phyloP scores from a whole-genome alignment of 1,140 invertebrate genomes.

The Calosoma granatense region DNA sequence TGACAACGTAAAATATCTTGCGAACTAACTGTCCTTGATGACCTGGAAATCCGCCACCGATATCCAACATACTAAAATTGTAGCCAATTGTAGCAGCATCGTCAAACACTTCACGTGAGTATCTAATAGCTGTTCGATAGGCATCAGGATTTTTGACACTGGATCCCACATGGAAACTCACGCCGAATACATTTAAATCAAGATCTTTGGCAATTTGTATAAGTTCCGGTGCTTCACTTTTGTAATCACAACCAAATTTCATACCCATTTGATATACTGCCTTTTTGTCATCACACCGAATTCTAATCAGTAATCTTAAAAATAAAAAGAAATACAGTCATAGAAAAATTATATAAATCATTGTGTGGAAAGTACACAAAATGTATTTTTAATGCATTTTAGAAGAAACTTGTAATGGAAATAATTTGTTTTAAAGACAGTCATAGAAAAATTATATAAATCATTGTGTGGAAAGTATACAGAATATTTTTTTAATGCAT shows the following conservation, averaged over 20 bases:
- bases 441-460: too few species aligned
- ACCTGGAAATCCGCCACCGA: slow-evolving; percentile 83
- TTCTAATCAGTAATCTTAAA: slow-evolving; percentile 75
- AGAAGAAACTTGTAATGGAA: too few species aligned
- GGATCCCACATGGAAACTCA: slow-evolving; percentile 84
- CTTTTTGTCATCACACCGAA: slow-evolving; percentile 78
- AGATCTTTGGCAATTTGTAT: slow-evolving; percentile 64
- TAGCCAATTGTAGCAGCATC: slow-evolving; percentile 57
- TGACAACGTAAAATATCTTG: slow-evolving; percentile 63
- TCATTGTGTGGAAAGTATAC: too few species aligned
- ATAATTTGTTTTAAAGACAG: too few species aligned
- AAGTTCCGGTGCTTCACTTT: slow-evolving; percentile 65
- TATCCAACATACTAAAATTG: slow-evolving; percentile 62
- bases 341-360: too few species aligned
- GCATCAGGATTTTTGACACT: slow-evolving; percentile 67
- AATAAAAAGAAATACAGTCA: slow-evolving; percentile 18
- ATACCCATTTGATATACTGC: slow-evolving; percentile 85
- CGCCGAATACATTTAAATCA: slow-evolving; percentile 68
- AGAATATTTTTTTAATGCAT: too few species aligned
- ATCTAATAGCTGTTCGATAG: slow-evolving; percentile 64
- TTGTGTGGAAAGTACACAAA: too few species aligned
- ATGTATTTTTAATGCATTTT: too few species aligned
- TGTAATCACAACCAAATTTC: slow-evolving; percentile 90
- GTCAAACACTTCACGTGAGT: slow-evolving; percentile 58
- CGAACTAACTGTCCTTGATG: slow-evolving; percentile 52